phyloP scores from a whole-genome alignment of 2,797 vertebrate species.

The Loris lydekkerianus region DNA sequence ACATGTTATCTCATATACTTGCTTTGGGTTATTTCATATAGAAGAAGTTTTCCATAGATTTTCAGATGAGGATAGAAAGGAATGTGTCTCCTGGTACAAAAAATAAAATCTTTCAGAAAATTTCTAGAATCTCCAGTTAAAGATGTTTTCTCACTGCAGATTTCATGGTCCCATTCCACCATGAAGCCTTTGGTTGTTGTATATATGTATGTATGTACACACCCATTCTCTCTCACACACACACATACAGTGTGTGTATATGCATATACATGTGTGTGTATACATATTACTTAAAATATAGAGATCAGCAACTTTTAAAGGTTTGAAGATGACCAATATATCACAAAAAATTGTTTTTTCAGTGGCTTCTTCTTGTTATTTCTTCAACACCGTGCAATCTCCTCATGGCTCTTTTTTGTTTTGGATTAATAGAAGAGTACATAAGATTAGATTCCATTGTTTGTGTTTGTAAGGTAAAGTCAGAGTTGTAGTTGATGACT shows the following conservation, averaged over 20 bases:
- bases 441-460: too few species aligned
- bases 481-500: too few species aligned
- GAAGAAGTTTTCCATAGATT: conserved; percentile 19
- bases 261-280: not conserved
- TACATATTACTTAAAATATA: conserved; percentile 21
- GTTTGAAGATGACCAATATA: not conserved
- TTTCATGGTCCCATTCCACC: not conserved
- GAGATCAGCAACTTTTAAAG: conserved; percentile 62
- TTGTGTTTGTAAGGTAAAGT: too few species aligned
- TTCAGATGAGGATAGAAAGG: not conserved
- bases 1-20: not conserved
- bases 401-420: not conserved
- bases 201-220: not conserved
- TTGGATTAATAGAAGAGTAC: too few species aligned
- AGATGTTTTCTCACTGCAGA: not conserved
- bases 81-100: not conserved
- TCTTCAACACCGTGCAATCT: conserved; percentile 5
- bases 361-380: conserved; percentile 64
- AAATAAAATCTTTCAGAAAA: not conserved
- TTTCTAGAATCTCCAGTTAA: conserved; percentile 24
- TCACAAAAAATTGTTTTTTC: conserved; percentile 17
- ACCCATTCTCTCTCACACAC: too few species aligned
- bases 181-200: not conserved
- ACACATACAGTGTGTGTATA: too few species aligned
- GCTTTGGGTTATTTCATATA: not conserved